Evolutionary conservation across 2,113 vertebrate species (phyloP).

Genomic region (Azemiops feae): DNA sequence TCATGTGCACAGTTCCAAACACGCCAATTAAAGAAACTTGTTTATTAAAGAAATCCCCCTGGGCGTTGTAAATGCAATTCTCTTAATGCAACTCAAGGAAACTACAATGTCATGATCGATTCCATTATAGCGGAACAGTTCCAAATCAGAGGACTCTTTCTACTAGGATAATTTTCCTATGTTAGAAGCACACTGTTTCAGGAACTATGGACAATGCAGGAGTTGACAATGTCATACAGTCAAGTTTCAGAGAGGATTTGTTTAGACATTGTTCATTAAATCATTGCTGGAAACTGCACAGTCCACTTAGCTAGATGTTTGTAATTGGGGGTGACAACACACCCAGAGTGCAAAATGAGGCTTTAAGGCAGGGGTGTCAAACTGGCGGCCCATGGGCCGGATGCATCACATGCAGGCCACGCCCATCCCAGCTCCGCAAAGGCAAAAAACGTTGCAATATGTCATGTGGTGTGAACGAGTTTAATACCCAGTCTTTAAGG

Average conservation of each 20-base stretch:
- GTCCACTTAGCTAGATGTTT: background rate
- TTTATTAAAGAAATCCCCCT: background rate
- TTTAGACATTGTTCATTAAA: background rate
- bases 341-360: background rate
- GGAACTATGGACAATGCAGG: background rate
- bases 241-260: background rate
- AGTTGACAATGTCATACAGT: background rate
- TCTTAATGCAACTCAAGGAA: background rate
- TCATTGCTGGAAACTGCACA: background rate
- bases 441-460: too few relatives aligned
- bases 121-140: background rate
- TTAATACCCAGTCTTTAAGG: background rate
- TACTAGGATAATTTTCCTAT: background rate
- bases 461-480: too few relatives aligned
- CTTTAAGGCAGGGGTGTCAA: background rate
- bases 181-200: background rate
- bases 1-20: background rate
- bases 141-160: background rate
- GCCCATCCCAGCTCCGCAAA: too few relatives aligned
- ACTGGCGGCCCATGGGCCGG: too few relatives aligned
- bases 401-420: too few relatives aligned
- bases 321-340: background rate
- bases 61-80: background rate
- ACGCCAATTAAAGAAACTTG: background rate
- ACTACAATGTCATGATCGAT: background rate